phyloP scores from a whole-genome alignment of 2,797 vertebrate species.

The Vultur gryphus region DNA sequence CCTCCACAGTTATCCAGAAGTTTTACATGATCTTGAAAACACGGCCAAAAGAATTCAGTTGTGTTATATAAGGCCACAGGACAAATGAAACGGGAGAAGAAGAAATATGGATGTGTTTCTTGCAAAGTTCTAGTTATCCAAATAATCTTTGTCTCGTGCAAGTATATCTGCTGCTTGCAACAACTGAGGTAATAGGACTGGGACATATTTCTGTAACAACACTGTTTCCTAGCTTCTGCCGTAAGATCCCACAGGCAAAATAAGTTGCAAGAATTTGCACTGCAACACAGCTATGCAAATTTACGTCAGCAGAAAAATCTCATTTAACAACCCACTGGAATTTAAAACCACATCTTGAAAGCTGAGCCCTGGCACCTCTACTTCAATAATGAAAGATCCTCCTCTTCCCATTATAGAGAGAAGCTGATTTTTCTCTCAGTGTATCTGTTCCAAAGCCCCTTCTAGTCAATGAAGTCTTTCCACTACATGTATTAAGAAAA shows the following conservation, averaged over 20 bases:
- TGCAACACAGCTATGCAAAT: constrained; percentile 36
- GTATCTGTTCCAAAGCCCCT: background rate
- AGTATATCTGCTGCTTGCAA: background rate
- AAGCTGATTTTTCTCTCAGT: background rate
- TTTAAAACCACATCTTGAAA: background rate
- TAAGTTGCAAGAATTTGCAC: background rate
- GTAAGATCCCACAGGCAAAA: background rate
- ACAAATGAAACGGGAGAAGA: background rate
- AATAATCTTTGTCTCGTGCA: background rate
- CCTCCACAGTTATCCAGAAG: background rate
- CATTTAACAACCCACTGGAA: constrained; percentile 4
- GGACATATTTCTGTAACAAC: background rate
- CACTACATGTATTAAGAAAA: background rate
- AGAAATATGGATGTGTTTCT: background rate
- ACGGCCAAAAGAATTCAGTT: background rate
- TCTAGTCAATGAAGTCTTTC: background rate
- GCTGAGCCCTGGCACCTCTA: background rate
- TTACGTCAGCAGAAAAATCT: constrained; percentile 34
- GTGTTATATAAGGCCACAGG: background rate
- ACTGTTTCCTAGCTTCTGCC: background rate
- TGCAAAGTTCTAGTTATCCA: background rate
- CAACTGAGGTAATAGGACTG: background rate
- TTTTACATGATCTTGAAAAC: background rate
- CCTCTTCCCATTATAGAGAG: background rate
- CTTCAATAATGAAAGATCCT: background rate